phyloP scores from a whole-genome alignment of 1,140 invertebrate genomes.

The Luehdorfia chinensis region DNA sequence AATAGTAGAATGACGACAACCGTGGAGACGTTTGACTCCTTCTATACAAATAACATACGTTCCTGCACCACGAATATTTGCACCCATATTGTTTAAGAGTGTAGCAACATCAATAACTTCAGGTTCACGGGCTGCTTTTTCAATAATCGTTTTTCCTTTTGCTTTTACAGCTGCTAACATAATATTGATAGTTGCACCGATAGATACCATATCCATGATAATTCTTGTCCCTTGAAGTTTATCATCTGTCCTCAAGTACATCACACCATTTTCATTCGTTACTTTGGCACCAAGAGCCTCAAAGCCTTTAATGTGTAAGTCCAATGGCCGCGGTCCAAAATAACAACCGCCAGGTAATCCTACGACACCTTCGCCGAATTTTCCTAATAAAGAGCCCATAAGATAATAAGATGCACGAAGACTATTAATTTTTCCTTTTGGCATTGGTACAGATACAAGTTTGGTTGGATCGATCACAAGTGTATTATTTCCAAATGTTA shows the following conservation, averaged over 20 bases:
- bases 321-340: conserved; percentile 35
- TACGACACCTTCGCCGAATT: too few species aligned
- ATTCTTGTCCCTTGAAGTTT: too few species aligned
- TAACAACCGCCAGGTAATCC: conserved; percentile 21
- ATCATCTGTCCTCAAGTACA: conserved; percentile 14
- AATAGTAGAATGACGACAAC: conserved; percentile 26
- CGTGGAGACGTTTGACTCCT: conserved; percentile 27
- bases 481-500: too few species aligned
- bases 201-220: too few species aligned
- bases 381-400: too few species aligned
- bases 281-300: conserved; percentile 30
- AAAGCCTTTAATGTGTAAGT: conserved; percentile 34
- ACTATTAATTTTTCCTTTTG: too few species aligned
- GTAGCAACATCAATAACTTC: conserved; percentile 33
- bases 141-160: conserved; percentile 22
- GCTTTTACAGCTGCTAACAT: conserved; percentile 37
- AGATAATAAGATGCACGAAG: too few species aligned
- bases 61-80: conserved; percentile 34
- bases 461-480: too few species aligned
- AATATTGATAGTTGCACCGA: background rate
- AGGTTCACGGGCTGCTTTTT: conserved; percentile 43
- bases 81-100: conserved; percentile 35
- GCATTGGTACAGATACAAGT: too few species aligned
- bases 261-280: conserved; percentile 20
- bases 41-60: conserved; percentile 7